Conservation (phyloP, 2,113 vertebrate genomes). For the Microtus pennsylvanicus region DNA sequence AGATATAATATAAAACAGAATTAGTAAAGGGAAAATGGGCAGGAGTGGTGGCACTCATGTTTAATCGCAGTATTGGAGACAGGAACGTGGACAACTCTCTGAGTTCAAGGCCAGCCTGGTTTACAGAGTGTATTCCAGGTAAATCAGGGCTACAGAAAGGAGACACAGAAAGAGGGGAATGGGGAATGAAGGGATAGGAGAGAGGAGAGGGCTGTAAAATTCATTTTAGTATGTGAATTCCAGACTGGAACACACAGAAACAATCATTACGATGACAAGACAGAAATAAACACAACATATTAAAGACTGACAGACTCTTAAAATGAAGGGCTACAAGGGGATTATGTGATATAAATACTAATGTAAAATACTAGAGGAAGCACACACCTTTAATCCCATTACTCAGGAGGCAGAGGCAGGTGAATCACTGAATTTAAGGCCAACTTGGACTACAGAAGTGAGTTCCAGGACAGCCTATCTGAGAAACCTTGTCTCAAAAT, state of each 20-base stretch:
- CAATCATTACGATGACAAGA: slow-evolving; percentile 21
- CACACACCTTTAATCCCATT: not conserved
- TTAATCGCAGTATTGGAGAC: not conserved
- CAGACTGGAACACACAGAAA: slow-evolving; percentile 41
- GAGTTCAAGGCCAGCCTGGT: not conserved
- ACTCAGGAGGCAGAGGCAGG: not conserved
- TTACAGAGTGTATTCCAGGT: not conserved
- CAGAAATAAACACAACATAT: slow-evolving; percentile 43
- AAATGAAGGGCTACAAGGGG: not conserved
- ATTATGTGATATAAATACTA: slow-evolving; percentile 2
- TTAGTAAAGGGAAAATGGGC: not conserved
- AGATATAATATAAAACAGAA: not conserved
- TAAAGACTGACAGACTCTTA: slow-evolving; percentile 37
- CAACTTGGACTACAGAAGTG: not conserved
- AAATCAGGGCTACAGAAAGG: not conserved
- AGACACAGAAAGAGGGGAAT: not conserved
- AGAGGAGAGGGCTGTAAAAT: not conserved
- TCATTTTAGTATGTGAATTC: slow-evolving; percentile 13
- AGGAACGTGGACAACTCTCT: not conserved
- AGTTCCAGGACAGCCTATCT: not conserved
- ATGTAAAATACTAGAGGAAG: slow-evolving; percentile 34
- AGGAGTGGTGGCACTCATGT: not conserved
- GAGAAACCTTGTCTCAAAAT: not conserved
- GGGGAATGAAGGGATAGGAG: not conserved
- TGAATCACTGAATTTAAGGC: not conserved